Evolutionary conservation across 2,888 invertebrate genomes (phyloP), one percentile per base, ranked within the genome.

Genomic region (Carpatolechia fugitivella): DNA sequence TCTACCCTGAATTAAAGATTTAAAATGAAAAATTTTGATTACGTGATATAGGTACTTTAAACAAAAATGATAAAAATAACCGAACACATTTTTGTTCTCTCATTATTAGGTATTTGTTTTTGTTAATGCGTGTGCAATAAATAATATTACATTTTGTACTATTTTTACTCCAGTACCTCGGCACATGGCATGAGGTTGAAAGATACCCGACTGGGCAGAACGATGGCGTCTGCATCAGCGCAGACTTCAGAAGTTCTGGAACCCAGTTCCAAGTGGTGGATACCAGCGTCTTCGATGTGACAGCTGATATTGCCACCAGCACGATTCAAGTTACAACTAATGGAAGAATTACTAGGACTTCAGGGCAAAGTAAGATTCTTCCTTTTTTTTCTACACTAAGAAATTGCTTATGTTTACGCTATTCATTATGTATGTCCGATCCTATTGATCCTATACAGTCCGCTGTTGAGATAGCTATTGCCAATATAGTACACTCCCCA

Each of bases 101-200:
- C n/a, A n/a, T n/a, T n/a, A n/a, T n/a, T n/a, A n/a, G n/a, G n/a
- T n/a, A n/a, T n/a, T n/a, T n/a, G n/a, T n/a, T n/a, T n/a, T n/a
- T n/a, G n/a, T n/a, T n/a, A n/a, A n/a, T n/a, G n/a, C 24, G 24
- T 24, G 24, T 24, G 3, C 24, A 24, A n/a, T n/a, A n/a, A n/a
- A n/a, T n/a, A n/a, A n/a, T n/a, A n/a, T n/a, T n/a, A n/a, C 24
- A 40, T 73, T 66, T 7, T 47, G 10, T 18, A 13, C 2, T 13
- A 46, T 18, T 8, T 11, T 18, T 40, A 4, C 18, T 41, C 14
- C 68, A 88, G 88, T 88, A 75, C 59, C 38, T 72, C 0, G 86
- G 85, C 30, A 82, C 82, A 80, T 88, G 88, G 88, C 84, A 87
- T 54, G 85, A 87, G 60, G 74, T 87, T 44, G 79, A 83, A 58